Evolutionary conservation across 2,888 invertebrate genomes (phyloP).

Genomic region (Notocelia uddmanniana): DNA sequence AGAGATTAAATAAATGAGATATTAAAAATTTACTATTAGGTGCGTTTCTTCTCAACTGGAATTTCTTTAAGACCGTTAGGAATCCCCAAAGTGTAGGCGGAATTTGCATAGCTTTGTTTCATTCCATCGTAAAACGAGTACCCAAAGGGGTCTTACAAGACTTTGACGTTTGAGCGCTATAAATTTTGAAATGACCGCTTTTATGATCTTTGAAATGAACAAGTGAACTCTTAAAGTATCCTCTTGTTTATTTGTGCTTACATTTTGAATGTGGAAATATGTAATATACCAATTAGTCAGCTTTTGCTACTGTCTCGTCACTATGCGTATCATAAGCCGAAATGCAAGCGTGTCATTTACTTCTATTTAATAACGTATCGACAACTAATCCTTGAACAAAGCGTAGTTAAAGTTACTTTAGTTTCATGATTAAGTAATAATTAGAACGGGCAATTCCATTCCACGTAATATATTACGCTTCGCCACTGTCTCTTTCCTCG

Average conservation of each 20-base stretch:
- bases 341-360: too few species aligned
- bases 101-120: slow-evolving; percentile 44
- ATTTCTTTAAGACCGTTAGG: slow-evolving; percentile 16
- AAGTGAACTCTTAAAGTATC: slow-evolving; percentile 21
- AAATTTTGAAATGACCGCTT: slow-evolving; percentile 35
- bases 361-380: too few species aligned
- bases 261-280: background rate
- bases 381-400: too few species aligned
- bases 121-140: slow-evolving; percentile 36
- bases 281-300: too few species aligned
- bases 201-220: slow-evolving; percentile 24
- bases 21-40: slow-evolving; percentile 1
- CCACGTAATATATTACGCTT: too few species aligned
- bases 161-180: slow-evolving; percentile 24
- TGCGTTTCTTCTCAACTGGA: slow-evolving; percentile 3
- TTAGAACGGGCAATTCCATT: too few species aligned
- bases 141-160: slow-evolving; percentile 15
- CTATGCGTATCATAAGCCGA: too few species aligned
- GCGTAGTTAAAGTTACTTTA: too few species aligned
- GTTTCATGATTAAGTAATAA: too few species aligned
- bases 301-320: too few species aligned
- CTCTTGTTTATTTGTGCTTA: slow-evolving; percentile 7
- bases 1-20: slow-evolving; percentile 10
- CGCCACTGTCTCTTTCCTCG: too few species aligned
- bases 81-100: slow-evolving; percentile 23